Percentiles rank a stretch among this genome's conserved stretches.
These are phyloP conservation scores for Ariolimax columbianus DNA, from an alignment of 2,888 invertebrate species.

Conservation along the genomic window DNA sequence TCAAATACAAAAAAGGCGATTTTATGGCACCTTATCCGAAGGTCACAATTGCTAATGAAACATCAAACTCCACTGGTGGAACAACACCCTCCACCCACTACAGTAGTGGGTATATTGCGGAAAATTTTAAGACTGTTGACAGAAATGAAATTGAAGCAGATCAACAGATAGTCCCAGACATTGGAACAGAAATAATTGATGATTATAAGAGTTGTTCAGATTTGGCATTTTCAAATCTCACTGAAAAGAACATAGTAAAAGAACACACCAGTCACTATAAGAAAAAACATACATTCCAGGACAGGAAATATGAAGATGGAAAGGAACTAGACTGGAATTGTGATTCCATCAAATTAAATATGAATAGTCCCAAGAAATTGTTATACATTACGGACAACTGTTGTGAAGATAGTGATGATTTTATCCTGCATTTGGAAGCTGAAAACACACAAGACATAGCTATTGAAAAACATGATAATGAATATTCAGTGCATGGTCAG, in stretches of 20 bases:
- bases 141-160: slow-evolving; percentile 17
- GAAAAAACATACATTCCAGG: background rate
- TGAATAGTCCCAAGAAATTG: background rate
- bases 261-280: background rate
- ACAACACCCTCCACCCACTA: background rate
- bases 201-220: slow-evolving; percentile 17
- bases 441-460: slow-evolving; percentile 33
- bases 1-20: slow-evolving; percentile 25
- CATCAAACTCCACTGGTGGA: background rate
- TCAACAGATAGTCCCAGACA: slow-evolving; percentile 42
- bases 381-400: background rate
- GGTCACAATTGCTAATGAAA: background rate
- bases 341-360: background rate
- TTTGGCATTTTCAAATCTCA: background rate
- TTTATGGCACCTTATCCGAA: background rate
- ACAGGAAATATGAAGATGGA: background rate
- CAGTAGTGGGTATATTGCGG: background rate
- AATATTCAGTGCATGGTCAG: background rate
- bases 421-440: slow-evolving; percentile 25
- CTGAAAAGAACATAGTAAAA: background rate
- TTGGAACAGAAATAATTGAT: background rate
- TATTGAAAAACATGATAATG: background rate
- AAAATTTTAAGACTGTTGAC: background rate
- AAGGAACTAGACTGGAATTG: background rate
- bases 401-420: slow-evolving; percentile 26